Evolutionary conservation across 2,888 invertebrate species (phyloP).

Genomic region (Ochlodes sylvanus): DNA sequence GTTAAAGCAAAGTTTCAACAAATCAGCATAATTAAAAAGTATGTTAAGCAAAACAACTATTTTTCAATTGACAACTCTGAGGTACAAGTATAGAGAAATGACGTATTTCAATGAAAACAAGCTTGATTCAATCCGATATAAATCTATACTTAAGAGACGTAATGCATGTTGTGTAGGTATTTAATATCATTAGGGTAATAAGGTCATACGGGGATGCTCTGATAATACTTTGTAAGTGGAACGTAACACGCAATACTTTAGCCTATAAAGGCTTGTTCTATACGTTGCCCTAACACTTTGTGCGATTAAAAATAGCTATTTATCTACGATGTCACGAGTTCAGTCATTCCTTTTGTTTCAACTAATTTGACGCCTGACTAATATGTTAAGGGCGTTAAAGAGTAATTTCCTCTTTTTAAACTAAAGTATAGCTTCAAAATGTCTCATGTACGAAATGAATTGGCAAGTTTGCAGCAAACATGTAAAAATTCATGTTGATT

Average conservation of each 20-base stretch:
- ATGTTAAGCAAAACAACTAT: too few species aligned
- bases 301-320: constrained; percentile 29
- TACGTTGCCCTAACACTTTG: constrained; percentile 30
- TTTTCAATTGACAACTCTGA: too few species aligned
- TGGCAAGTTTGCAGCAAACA: background rate
- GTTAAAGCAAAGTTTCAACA: background rate
- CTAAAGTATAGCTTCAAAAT: background rate
- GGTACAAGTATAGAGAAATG: background rate
- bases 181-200: constrained; percentile 36
- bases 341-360: background rate
- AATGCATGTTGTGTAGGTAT: constrained; percentile 15
- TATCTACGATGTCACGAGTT: constrained; percentile 19
- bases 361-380: background rate
- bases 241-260: constrained; percentile 27
- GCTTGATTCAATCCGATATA: constrained; percentile 6
- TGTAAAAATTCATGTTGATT: constrained; percentile 22
- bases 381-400: background rate
- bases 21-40: background rate
- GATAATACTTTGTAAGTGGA: constrained; percentile 31
- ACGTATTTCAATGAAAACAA: background rate
- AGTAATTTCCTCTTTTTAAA: background rate
- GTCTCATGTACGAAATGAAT: background rate
- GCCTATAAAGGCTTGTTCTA: constrained; percentile 13
- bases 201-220: constrained; percentile 28
- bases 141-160: constrained; percentile 14